A percentile compares a stretch with the other conserved stretches of the same genome.
Conservation (phyloP, 2,797 vertebrate species). For the Sebastes iracundus region DNA sequence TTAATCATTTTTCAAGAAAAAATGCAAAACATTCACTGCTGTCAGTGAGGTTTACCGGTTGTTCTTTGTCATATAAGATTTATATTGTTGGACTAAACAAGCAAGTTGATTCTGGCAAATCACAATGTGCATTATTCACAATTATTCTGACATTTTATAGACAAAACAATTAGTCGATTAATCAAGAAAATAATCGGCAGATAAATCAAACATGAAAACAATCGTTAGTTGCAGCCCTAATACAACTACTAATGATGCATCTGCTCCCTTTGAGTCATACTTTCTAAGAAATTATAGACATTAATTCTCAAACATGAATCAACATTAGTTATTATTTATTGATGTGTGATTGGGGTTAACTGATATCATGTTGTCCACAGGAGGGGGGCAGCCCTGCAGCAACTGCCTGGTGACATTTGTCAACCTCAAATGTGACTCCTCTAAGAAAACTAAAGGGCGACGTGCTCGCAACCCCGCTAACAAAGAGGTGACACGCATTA, state of each 20-base stretch:
- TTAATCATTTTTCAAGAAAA: neutral
- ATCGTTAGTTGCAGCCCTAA: neutral
- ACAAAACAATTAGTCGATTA: neutral
- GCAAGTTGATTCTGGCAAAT: neutral
- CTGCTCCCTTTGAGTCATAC: neutral
- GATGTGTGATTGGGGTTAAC: neutral
- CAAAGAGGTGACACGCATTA: slow-evolving; percentile 95
- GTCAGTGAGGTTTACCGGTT: neutral
- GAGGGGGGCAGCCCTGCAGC: slow-evolving; percentile 87
- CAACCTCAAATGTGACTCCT: slow-evolving; percentile 96
- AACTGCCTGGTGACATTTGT: slow-evolving; percentile 97
- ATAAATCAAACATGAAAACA: neutral
- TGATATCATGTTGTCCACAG: slow-evolving; percentile 58
- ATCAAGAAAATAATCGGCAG: neutral
- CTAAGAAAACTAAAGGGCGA: slow-evolving; percentile 91
- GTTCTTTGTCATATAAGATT: neutral
- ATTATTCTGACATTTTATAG: neutral
- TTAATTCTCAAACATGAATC: neutral
- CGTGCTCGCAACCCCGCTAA: slow-evolving; percentile 90
- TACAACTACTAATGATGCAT: neutral
- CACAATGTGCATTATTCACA: too few species aligned
- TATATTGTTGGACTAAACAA: neutral
- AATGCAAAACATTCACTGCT: neutral
- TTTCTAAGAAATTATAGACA: neutral
- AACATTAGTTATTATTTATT: neutral